phyloP scores from a whole-genome alignment of 2,113 vertebrate genomes.

The Limnothrissa miodon region DNA sequence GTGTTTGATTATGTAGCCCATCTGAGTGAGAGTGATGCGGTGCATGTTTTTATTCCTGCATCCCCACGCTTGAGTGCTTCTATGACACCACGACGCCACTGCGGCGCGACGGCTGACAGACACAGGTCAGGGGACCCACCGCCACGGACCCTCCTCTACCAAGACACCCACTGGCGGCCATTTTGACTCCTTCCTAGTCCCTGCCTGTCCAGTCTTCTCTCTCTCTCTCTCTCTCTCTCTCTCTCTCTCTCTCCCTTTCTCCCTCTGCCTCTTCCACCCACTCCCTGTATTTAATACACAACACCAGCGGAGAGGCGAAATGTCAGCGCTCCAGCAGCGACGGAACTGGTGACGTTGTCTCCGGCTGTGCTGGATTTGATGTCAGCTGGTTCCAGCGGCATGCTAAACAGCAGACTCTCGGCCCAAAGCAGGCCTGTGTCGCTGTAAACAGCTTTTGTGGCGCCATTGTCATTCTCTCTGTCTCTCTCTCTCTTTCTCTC shows the following conservation, averaged over 20 bases:
- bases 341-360: slow-evolving; percentile 51
- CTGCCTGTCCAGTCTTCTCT: not conserved
- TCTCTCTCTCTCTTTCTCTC: not conserved
- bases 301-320: slow-evolving; percentile 28
- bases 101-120: slow-evolving; percentile 20
- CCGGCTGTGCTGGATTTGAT: slow-evolving; percentile 55
- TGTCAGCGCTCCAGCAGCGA: slow-evolving; percentile 31
- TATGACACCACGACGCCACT: slow-evolving; percentile 25
- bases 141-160: not conserved
- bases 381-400: slow-evolving; percentile 50
- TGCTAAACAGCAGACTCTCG: slow-evolving; percentile 62
- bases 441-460: slow-evolving; percentile 74
- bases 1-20: slow-evolving; percentile 13
- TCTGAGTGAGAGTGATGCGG: not conserved
- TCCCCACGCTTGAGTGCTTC: slow-evolving; percentile 28
- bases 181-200: slow-evolving; percentile 9
- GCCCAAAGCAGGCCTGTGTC: slow-evolving; percentile 59
- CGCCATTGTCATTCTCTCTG: slow-evolving; percentile 63
- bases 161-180: not conserved
- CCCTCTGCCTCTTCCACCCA: too few relatives aligned
- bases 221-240: not conserved
- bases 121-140: slow-evolving; percentile 30
- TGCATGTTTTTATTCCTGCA: not conserved
- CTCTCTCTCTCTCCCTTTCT: not conserved
- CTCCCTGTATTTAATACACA: not conserved